phyloP scores from a whole-genome alignment of 1,140 invertebrate genomes.

The Diploscapter pachys region DNA sequence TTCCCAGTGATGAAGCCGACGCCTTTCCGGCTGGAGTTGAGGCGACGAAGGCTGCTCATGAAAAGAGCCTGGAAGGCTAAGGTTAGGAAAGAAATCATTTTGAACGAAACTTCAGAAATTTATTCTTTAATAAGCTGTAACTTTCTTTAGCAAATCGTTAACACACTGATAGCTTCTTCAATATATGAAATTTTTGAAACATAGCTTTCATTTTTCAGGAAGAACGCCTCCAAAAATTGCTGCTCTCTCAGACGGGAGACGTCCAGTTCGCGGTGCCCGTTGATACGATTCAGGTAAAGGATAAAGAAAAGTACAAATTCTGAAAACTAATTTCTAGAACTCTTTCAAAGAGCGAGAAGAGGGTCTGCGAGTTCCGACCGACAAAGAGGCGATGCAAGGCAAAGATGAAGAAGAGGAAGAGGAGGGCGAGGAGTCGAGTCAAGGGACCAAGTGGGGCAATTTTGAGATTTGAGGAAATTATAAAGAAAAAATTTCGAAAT shows the following conservation, averaged over 20 bases:
- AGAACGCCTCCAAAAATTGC: conserved; percentile 39
- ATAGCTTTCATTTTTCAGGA: conserved; percentile 25
- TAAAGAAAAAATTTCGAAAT: conserved; percentile 16
- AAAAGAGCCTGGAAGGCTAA: conserved; percentile 66
- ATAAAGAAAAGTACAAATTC: conserved; percentile 8
- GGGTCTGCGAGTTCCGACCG: conserved; percentile 3
- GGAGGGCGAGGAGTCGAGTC: not conserved
- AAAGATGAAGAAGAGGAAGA: conserved; percentile 34
- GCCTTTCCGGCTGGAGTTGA: conserved; percentile 57
- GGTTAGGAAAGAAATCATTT: conserved; percentile 45
- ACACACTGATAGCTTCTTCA: conserved; percentile 39
- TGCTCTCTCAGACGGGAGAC: conserved; percentile 63
- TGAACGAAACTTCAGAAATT: conserved; percentile 32
- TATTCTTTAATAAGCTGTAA: not conserved
- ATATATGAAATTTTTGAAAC: not conserved
- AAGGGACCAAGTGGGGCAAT: conserved; percentile 35
- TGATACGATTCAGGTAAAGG: conserved; percentile 37
- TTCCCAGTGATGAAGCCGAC: conserved; percentile 64
- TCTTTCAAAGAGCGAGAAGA: conserved; percentile 14
- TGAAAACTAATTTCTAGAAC: not conserved
- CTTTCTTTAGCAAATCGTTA: conserved; percentile 32
- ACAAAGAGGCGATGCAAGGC: conserved; percentile 24
- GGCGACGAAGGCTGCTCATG: conserved; percentile 61
- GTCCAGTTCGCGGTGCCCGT: conserved; percentile 64
- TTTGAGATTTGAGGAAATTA: not conserved